phyloP scores from a whole-genome alignment of 2,888 invertebrate genomes.

The Drosophila helvetica region DNA sequence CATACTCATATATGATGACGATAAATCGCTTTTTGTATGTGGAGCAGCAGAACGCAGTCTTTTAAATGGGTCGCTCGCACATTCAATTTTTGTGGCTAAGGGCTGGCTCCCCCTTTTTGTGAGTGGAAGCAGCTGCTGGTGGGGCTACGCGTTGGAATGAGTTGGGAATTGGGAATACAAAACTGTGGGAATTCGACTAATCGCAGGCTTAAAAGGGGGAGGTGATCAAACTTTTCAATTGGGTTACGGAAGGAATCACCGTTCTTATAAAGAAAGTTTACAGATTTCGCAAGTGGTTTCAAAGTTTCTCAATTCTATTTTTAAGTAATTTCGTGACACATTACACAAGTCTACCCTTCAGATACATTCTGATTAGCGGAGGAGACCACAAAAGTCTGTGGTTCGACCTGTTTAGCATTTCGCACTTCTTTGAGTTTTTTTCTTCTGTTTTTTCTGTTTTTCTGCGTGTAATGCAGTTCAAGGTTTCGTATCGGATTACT shows the following conservation, averaged over 20 bases:
- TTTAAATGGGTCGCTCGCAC: constrained; percentile 29
- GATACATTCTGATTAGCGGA: constrained; percentile 1
- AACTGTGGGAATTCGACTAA: constrained; percentile 9
- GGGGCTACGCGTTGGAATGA: no score
- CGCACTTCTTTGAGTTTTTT: constrained; percentile 2
- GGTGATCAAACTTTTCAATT: constrained; percentile 2
- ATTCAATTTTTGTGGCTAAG: constrained; percentile 24
- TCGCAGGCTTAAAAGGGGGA: background rate
- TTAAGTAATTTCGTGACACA: constrained; percentile 54
- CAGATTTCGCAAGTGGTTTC: no score
- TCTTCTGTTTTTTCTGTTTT: background rate
- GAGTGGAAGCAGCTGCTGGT: constrained; percentile 36
- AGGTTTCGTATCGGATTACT: constrained; percentile 49
- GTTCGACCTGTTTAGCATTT: constrained; percentile 3
- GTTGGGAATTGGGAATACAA: no score
- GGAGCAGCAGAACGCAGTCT: constrained; percentile 32
- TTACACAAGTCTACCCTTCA: background rate
- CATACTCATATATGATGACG: constrained; percentile 24
- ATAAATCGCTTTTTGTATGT: constrained; percentile 49
- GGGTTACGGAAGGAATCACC: background rate
- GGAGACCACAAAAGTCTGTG: constrained; percentile 6
- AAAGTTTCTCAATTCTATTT: background rate
- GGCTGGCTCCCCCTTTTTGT: constrained; percentile 6
- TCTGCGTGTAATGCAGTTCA: constrained; percentile 32
- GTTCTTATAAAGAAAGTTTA: no score